These are phyloP conservation scores for Scomber scombrus DNA, from an alignment of 2,113 vertebrate genomes.

Conservation along the genomic window DNA sequence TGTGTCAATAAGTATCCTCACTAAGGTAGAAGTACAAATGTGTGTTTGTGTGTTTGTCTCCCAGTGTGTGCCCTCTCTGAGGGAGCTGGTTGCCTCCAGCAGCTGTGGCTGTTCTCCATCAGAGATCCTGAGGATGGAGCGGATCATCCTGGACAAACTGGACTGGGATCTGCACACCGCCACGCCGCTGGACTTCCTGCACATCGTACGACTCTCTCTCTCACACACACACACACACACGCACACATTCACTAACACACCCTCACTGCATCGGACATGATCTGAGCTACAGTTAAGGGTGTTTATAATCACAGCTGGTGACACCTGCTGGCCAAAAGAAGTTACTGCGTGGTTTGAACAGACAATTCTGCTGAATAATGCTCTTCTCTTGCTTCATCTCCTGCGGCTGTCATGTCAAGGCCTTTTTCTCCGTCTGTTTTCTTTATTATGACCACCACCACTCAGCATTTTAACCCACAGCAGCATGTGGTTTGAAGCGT, in stretches of 20 bases:
- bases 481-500: too few species aligned
- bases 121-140: conserved; percentile 97
- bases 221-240: not conserved
- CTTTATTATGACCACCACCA: too few species aligned
- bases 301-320: not conserved
- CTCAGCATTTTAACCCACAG: too few species aligned
- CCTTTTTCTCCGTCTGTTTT: too few species aligned
- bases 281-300: not conserved
- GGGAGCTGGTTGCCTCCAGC: conserved; percentile 91
- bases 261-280: not conserved
- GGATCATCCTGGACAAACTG: conserved; percentile 96
- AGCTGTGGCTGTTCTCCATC: conserved; percentile 95
- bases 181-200: conserved; percentile 96
- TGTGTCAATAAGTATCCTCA: too few species aligned
- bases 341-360: not conserved
- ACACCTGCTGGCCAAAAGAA: not conserved
- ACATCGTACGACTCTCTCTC: conserved; percentile 88
- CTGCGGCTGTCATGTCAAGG: too few species aligned
- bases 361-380: too few species aligned
- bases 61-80: conserved; percentile 93
- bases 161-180: conserved; percentile 96
- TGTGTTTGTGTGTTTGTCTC: conserved; percentile 34
- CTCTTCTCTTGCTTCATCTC: too few species aligned
- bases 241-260: not conserved
- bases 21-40: not conserved